These are phyloP conservation scores for Melanostoma mellinum DNA, from an alignment of 2,888 invertebrate species.

Conservation along the genomic window DNA sequence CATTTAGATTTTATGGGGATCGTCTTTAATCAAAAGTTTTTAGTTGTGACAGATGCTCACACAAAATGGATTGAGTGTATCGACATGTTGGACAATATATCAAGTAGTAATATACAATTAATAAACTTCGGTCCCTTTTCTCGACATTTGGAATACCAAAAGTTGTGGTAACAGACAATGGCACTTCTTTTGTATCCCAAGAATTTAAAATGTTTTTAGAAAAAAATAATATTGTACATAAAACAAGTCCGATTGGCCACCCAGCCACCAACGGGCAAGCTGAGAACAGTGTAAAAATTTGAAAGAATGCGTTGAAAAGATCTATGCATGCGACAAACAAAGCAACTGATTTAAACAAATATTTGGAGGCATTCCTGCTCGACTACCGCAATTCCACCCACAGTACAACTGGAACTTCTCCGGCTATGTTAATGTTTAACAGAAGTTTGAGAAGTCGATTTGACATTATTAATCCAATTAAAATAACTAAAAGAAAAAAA, in stretches of 20 bases:
- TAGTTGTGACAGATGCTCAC: constrained; percentile 67
- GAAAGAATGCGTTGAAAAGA: neutral
- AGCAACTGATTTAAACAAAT: neutral
- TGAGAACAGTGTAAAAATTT: neutral
- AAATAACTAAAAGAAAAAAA: too few species aligned
- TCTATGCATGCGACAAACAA: neutral
- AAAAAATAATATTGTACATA: constrained; percentile 44
- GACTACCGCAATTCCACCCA: constrained; percentile 3
- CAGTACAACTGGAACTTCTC: neutral
- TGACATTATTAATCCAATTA: neutral
- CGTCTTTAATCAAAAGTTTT: constrained; percentile 1
- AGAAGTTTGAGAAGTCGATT: neutral
- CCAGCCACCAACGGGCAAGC: neutral
- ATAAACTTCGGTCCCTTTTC: constrained; percentile 35
- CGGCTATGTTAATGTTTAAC: constrained; percentile 3
- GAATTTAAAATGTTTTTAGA: constrained; percentile 9
- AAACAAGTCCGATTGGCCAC: constrained; percentile 3
- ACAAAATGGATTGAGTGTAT: constrained; percentile 69
- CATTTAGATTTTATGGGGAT: constrained; percentile 55
- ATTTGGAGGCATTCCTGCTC: neutral
- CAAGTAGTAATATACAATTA: constrained; percentile 4
- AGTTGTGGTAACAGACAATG: constrained; percentile 67
- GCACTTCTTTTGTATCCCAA: too few species aligned
- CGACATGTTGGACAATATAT: neutral
- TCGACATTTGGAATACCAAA: constrained; percentile 73